Evolutionary conservation across 1,140 invertebrate species (phyloP).

Genomic region (Aporrectodea caliginosa): DNA sequence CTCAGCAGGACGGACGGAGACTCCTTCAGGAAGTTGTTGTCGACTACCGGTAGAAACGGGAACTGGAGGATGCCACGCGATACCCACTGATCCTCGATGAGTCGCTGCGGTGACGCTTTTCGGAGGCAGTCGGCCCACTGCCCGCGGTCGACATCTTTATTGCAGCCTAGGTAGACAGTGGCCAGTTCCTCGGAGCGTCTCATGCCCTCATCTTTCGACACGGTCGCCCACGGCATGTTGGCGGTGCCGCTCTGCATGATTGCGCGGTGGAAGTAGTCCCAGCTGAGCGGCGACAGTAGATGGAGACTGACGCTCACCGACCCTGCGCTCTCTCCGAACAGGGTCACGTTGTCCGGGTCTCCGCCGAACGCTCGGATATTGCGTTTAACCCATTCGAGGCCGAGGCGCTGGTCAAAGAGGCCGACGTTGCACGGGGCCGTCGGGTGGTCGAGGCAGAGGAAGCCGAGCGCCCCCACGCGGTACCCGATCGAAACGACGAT

Average conservation of each 20-base stretch:
- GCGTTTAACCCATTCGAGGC: slow-evolving; percentile 61
- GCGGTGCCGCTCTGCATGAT: slow-evolving; percentile 51
- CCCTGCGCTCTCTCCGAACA: slow-evolving; percentile 47
- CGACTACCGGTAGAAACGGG: slow-evolving; percentile 85
- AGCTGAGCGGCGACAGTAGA: slow-evolving; percentile 36
- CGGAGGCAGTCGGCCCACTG: slow-evolving; percentile 66
- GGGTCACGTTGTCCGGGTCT: slow-evolving; percentile 41
- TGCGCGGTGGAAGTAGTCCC: slow-evolving; percentile 43
- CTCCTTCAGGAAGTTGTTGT: slow-evolving; percentile 82
- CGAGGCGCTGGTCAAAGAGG: slow-evolving; percentile 81
- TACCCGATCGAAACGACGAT: slow-evolving; percentile 91
- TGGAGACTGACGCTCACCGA: slow-evolving; percentile 35
- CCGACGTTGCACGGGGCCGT: slow-evolving; percentile 93
- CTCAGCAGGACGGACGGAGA: slow-evolving; percentile 69
- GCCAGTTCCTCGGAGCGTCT: not conserved
- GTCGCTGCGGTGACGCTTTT: slow-evolving; percentile 64
- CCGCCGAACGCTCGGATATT: slow-evolving; percentile 49
- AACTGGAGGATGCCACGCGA: slow-evolving; percentile 63
- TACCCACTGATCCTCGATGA: slow-evolving; percentile 79
- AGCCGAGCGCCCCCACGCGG: slow-evolving; percentile 77
- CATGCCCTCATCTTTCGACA: slow-evolving; percentile 33
- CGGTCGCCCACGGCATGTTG: slow-evolving; percentile 46
- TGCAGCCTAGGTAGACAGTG: slow-evolving; percentile 18
- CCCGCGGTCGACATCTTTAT: slow-evolving; percentile 58
- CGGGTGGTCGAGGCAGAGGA: slow-evolving; percentile 76